Base-by-base conservation (phyloP, 2,888 invertebrate genomes). In the Odontothrips loti region DNA sequence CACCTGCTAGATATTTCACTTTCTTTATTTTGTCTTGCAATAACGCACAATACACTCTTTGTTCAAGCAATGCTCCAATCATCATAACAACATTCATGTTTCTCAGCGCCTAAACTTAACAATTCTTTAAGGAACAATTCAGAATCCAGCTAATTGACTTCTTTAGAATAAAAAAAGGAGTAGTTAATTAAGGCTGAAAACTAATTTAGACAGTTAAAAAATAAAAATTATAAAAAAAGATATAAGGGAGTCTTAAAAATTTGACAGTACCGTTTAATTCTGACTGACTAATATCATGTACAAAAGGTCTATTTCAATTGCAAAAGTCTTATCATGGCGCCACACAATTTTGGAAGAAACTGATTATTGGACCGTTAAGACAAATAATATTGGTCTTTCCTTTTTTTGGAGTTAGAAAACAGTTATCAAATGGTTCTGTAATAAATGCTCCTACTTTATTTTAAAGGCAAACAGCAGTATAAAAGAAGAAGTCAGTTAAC, bases 1-100 rank as follows among this genome's bases (percentile, higher is more conserved):
- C 34, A 43, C 6, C 34, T 43, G 34, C 2, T 43, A 4, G 3
- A 43, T 43, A 43, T 58, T 9, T 58, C 15, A 58, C 20, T 58
- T 58, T 58, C 20, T 75, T 75, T 75, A 75, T 75, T 75, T 75
- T 2, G 68, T 75, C 27, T 75, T 75, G 68, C 68, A 75, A 75
- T 27, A 75, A 75, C 68, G 68, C 68, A 27, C 27, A 27, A 58
- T 58, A 58, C 58, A 58, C 17, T n/a, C 17, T 58, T 75, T 27
- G 23, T 27, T 75, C 27, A 75, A 75, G 68, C 68, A 75, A 75
- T 58, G 27, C 27, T 12, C 68, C 27, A 27, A 9, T 12, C n/a
- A 27, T 27, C 10, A 23, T 27, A 75, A 75, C 68, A 75, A 75
- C 27, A 43, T 75, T 8, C 68, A 75, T 27, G 27, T 23, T 75